Evolutionary conservation across 64 coral and sea anemone species (phyloP), one percentile per base, ranked within the genome.

Genomic region (Dendronephthya gigantea): DNA sequence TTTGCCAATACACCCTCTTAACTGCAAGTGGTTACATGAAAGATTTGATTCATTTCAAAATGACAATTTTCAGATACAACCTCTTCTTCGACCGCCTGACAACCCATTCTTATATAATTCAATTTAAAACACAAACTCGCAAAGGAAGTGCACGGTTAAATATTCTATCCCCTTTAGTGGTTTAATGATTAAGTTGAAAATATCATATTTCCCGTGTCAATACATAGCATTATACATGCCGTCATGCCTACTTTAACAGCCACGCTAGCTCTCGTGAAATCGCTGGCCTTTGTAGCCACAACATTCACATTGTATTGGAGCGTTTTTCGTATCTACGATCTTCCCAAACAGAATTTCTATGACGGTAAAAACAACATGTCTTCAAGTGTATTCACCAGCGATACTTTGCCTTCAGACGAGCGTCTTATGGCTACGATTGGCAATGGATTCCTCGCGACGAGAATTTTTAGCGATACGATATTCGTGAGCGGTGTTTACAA

Each of bases 401-500:
- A 76, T 28, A 31, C 29, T 70, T 88, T 97, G 15, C 84, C 91
- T 6, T 32, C 7, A 0, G 86, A 93, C 41, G 74, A 58, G 9
- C 52, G 86, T 34, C 82, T 98, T 29, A 91, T 93, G 87, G 90
- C 95, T 7, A 93, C 89, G 25, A 82, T 98, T n/a, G 95, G 95
- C 5, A 98, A 98, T 58, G 95, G 95, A 0, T 98, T 89, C 56
- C 85, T 98, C 14, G 87, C 95, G 19, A 98, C 95, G 36, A 87
- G 84, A 22, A 90, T 93, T 1, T 98, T 88, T 70, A 93, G 90
- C 25, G 84, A 93, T 50, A 91, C 95, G 0, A 40, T 98, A 39
- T 98, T 90, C 49, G 87, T 93, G 7, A 89, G 92, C 68, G 95
- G 95, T 34, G 83, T 98, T 30, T 98, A 89, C 29, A 98, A 98